Evolutionary conservation across 2,797 vertebrate genomes (phyloP).

Genomic region (Aselliscus stoliczkanus): DNA sequence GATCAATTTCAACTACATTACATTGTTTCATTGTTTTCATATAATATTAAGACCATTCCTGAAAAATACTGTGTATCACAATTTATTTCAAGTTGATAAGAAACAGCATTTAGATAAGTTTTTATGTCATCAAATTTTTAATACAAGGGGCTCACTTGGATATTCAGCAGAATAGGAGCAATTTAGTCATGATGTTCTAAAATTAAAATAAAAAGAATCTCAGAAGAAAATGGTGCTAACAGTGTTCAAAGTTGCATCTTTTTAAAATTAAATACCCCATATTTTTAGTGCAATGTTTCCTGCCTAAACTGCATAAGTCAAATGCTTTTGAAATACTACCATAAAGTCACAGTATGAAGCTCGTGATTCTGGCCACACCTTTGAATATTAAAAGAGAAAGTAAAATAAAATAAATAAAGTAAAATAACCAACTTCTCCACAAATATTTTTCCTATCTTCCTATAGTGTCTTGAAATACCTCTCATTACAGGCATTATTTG

Average conservation of each 20-base stretch:
- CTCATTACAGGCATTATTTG: background rate
- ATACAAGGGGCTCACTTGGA: background rate
- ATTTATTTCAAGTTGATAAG: background rate
- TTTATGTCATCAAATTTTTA: background rate
- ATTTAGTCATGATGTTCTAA: background rate
- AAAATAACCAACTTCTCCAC: background rate
- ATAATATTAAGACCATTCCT: background rate
- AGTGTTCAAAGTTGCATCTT: background rate
- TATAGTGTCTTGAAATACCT: background rate
- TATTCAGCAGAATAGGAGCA: background rate
- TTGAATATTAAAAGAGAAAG: background rate
- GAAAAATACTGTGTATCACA: background rate
- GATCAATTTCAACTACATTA: background rate
- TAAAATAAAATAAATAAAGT: background rate
- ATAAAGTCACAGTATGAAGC: background rate
- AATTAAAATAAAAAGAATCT: background rate
- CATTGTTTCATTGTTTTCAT: background rate
- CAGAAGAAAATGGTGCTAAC: background rate
- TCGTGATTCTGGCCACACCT: background rate
- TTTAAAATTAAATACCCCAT: background rate
- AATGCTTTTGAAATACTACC: background rate
- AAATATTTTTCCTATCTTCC: background rate
- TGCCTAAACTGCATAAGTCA: background rate
- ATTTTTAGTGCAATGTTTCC: background rate
- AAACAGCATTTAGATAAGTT: background rate